A percentile compares a stretch with the other conserved stretches of the same genome.
phyloP scores from a whole-genome alignment of 2,113 vertebrate genomes.

The Trinectes maculatus region DNA sequence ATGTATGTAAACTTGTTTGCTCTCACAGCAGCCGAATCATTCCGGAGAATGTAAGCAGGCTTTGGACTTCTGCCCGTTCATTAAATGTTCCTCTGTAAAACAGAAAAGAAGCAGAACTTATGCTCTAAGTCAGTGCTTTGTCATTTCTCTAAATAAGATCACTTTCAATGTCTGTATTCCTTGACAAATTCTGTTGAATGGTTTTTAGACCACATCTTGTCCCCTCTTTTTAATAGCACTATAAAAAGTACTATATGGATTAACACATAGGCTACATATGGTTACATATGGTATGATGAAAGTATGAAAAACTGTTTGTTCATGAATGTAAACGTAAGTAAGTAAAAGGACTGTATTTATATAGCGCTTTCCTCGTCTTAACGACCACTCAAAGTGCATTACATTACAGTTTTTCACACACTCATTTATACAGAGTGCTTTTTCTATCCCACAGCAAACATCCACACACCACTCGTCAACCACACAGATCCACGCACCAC shows the following conservation, averaged over 20 bases:
- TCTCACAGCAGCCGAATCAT: slow-evolving; percentile 26
- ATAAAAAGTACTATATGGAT: slow-evolving; percentile 4
- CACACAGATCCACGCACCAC: slow-evolving; percentile 40
- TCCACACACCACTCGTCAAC: slow-evolving; percentile 27
- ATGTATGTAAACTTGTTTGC: slow-evolving; percentile 14
- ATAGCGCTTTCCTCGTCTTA: no score
- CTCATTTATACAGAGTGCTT: no score
- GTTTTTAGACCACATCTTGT: slow-evolving; percentile 22
- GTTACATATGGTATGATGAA: slow-evolving; percentile 12
- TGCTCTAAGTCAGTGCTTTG: slow-evolving; percentile 12
- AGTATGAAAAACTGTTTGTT: slow-evolving; percentile 16
- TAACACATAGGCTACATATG: no score
- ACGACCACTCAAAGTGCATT: no score
- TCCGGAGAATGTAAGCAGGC: slow-evolving; percentile 47
- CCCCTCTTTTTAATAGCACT: slow-evolving; percentile 14
- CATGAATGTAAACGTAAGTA: slow-evolving; percentile 1
- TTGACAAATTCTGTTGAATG: slow-evolving; percentile 26
- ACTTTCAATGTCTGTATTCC: slow-evolving; percentile 24
- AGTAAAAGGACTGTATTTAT: no score
- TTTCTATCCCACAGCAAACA: slow-evolving; percentile 24
- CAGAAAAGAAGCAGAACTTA: slow-evolving; percentile 11
- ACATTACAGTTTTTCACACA: no score
- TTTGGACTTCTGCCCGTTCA: slow-evolving; percentile 10
- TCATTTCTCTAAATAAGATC: no score
- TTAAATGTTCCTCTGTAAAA: slow-evolving; percentile 10